Evolutionary conservation across 2,797 vertebrate genomes (phyloP).

Genomic region (Oryzias dopingdopingensis): DNA sequence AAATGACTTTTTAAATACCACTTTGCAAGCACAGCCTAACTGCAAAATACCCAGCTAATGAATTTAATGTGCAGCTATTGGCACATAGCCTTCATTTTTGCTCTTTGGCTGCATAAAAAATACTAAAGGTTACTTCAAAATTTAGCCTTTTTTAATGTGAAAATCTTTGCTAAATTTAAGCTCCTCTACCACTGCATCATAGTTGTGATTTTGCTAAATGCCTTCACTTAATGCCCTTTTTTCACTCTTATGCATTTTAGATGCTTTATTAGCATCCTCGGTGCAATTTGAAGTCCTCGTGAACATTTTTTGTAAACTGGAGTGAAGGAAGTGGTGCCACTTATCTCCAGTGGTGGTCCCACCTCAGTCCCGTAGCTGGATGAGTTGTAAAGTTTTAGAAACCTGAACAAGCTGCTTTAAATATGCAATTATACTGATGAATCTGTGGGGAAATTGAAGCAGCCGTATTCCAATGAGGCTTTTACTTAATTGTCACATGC

Average conservation of each 20-base stretch:
- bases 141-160: slow-evolving; percentile 47
- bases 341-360: slow-evolving; percentile 71
- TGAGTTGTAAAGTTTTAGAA: slow-evolving; percentile 27
- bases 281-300: slow-evolving; percentile 53
- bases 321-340: slow-evolving; percentile 55
- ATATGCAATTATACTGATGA: background rate
- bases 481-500: background rate
- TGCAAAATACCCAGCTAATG: slow-evolving; percentile 70
- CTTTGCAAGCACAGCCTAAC: slow-evolving; percentile 53
- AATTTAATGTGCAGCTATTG: slow-evolving; percentile 72
- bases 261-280: slow-evolving; percentile 38
- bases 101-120: slow-evolving; percentile 56
- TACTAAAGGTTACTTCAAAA: slow-evolving; percentile 51
- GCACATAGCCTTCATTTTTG: slow-evolving; percentile 39
- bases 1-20: slow-evolving; percentile 77
- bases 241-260: slow-evolving; percentile 8
- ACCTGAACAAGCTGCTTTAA: slow-evolving; percentile 16
- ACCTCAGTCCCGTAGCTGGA: slow-evolving; percentile 37
- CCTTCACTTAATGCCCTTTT: slow-evolving; percentile 20
- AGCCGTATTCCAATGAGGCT: background rate
- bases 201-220: slow-evolving; percentile 14
- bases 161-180: slow-evolving; percentile 33
- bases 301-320: slow-evolving; percentile 59
- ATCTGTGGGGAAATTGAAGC: background rate
- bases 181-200: slow-evolving; percentile 36